These are phyloP conservation scores for Hydropotes inermis DNA, from an alignment of 2,113 vertebrate species.

Conservation along the genomic window DNA sequence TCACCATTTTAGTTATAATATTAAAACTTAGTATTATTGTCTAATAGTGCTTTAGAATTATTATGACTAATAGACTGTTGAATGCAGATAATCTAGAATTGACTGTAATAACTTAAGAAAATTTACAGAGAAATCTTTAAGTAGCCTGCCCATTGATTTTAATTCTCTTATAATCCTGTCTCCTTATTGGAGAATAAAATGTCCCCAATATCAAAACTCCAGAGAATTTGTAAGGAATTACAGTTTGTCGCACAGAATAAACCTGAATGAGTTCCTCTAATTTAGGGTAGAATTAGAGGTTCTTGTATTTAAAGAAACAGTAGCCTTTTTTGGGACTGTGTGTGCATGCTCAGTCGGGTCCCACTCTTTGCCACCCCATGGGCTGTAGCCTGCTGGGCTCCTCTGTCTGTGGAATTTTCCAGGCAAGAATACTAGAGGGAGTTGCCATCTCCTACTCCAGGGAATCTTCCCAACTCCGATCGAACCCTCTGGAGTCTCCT, in stretches of 20 bases:
- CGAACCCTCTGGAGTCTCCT: neutral
- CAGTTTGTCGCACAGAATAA: neutral
- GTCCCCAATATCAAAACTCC: neutral
- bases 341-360: neutral
- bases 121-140: neutral
- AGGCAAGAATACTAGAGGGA: neutral
- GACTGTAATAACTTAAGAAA: neutral
- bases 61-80: neutral
- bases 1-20: neutral
- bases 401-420: neutral
- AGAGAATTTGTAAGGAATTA: conserved; percentile 31
- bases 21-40: neutral
- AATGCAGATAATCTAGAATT: neutral
- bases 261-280: neutral
- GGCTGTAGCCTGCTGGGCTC: neutral
- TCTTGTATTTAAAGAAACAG: neutral
- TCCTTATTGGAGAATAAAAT: neutral
- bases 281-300: neutral
- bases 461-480: neutral
- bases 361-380: rapidly evolving
- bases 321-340: neutral
- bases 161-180: neutral
- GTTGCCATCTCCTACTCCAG: neutral
- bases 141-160: neutral
- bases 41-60: neutral